Conservation (phyloP, 2,888 invertebrate genomes). For the Idaea aversata region DNA sequence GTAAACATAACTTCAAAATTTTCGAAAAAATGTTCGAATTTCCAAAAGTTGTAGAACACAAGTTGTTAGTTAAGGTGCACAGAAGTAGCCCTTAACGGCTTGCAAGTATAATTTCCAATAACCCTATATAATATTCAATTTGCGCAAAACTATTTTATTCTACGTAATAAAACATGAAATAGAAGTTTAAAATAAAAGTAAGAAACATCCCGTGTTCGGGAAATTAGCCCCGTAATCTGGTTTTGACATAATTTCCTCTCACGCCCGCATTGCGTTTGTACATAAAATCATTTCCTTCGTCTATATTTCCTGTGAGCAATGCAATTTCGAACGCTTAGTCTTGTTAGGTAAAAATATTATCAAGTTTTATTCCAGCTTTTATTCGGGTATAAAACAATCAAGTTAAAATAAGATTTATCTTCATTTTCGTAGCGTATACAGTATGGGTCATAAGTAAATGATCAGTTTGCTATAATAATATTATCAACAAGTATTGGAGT, state of each 20-base stretch:
- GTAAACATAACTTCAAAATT: too few species aligned
- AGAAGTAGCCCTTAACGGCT: too few species aligned
- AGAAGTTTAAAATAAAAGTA: neutral
- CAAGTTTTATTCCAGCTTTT: neutral
- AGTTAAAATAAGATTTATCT: too few species aligned
- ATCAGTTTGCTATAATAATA: too few species aligned
- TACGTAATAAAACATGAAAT: neutral
- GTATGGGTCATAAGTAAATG: too few species aligned
- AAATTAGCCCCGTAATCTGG: conserved; percentile 68
- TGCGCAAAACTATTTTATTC: neutral
- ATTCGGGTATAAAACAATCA: neutral
- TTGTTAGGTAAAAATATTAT: conserved; percentile 3
- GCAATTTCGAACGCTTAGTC: conserved; percentile 17
- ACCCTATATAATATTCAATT: too few species aligned
- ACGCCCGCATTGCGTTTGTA: conserved; percentile 40
- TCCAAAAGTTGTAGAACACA: too few species aligned
- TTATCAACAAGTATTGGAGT: too few species aligned
- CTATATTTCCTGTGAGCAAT: conserved; percentile 21
- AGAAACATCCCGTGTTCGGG: conserved; percentile 39
- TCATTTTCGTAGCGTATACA: too few species aligned
- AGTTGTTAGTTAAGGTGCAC: too few species aligned
- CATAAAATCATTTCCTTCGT: conserved; percentile 51
- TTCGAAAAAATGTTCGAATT: too few species aligned
- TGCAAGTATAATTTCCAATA: too few species aligned
- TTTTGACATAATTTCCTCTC: conserved; percentile 68